Evolutionary conservation across 2,797 vertebrate species (phyloP).

Genomic region (Hypotaenidia okinawae): DNA sequence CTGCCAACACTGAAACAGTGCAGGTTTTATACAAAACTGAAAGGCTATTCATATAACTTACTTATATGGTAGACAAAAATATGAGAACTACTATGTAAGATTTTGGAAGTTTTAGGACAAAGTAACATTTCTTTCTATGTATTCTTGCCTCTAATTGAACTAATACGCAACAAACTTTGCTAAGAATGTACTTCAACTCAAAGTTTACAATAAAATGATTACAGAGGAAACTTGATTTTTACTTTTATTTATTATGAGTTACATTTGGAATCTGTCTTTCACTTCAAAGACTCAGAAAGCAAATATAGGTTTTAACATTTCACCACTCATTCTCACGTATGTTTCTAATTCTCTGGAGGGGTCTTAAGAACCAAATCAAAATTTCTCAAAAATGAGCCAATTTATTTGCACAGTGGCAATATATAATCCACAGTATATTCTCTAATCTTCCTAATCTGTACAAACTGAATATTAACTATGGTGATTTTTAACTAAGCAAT

Average conservation of each 20-base stretch:
- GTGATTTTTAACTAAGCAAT: constrained; percentile 55
- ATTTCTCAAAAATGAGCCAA: constrained; percentile 68
- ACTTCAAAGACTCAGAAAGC: constrained; percentile 65
- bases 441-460: constrained; percentile 30
- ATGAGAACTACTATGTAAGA: constrained; percentile 54
- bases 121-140: constrained; percentile 60
- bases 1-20: constrained; percentile 81
- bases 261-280: constrained; percentile 58
- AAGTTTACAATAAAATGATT: constrained; percentile 51
- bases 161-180: constrained; percentile 20
- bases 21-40: constrained; percentile 77
- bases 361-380: constrained; percentile 55
- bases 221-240: constrained; percentile 48
- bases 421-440: constrained; percentile 45
- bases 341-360: constrained; percentile 73
- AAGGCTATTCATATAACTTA: constrained; percentile 72
- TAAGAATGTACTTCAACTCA: constrained; percentile 56
- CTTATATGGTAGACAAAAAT: constrained; percentile 66
- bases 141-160: constrained; percentile 51
- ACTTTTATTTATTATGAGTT: constrained; percentile 52
- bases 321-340: constrained; percentile 58
- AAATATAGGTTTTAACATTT: constrained; percentile 67
- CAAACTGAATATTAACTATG: constrained; percentile 66
- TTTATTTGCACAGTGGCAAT: constrained; percentile 69
- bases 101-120: constrained; percentile 58